Conservation (phyloP, 2,113 vertebrate genomes). For the Alethe castanea region DNA sequence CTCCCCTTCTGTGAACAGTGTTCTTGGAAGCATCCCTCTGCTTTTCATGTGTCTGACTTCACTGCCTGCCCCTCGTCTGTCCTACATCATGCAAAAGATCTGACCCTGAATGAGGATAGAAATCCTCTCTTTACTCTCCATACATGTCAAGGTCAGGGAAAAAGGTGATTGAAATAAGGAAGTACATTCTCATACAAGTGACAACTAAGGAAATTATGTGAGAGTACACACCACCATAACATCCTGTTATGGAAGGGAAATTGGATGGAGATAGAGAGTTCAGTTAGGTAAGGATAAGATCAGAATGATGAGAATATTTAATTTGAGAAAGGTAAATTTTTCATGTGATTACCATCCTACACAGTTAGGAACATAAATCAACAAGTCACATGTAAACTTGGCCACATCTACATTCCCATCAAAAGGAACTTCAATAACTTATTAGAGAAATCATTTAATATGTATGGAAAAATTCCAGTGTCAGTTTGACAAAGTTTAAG, state of each 20-base stretch:
- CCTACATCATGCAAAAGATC: neutral
- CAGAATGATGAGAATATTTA: neutral
- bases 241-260: neutral
- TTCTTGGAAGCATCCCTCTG: neutral
- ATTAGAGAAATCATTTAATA: neutral
- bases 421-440: neutral
- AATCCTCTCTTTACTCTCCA: neutral
- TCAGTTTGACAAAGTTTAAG: neutral
- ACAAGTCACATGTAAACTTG: neutral
- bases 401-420: neutral
- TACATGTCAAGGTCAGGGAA: neutral
- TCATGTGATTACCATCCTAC: neutral
- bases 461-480: neutral
- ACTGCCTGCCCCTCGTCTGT: accelerated
- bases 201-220: neutral
- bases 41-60: neutral
- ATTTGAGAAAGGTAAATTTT: neutral
- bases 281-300: neutral
- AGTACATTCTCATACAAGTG: neutral
- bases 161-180: neutral
- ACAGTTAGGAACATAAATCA: neutral
- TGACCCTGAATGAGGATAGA: neutral
- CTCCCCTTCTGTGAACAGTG: neutral
- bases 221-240: neutral
- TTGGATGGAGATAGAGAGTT: neutral